These are phyloP conservation scores for Trochalopteron elliotii DNA, from an alignment of 2,113 vertebrate genomes.

Conservation along the genomic window DNA sequence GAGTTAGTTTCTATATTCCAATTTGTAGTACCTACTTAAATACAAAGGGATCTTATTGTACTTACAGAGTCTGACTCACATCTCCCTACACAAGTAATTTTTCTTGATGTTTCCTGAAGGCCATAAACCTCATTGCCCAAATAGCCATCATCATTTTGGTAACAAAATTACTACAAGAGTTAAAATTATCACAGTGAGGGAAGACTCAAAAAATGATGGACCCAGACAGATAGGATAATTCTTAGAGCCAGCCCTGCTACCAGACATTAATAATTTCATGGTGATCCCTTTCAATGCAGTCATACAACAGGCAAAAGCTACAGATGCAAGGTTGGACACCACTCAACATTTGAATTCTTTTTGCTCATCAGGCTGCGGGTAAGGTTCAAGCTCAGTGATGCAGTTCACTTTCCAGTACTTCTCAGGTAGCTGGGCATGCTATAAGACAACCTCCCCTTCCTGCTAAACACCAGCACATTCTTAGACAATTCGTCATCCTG, in stretches of 20 bases:
- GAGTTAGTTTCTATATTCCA: not conserved
- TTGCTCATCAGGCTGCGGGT: not conserved
- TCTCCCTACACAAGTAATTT: not conserved
- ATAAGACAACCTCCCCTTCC: not conserved
- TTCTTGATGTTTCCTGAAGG: not conserved
- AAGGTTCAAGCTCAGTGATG: not conserved
- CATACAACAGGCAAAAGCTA: not conserved
- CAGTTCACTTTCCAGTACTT: not conserved
- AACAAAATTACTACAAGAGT: not conserved
- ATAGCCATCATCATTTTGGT: not conserved
- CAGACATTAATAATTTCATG: not conserved
- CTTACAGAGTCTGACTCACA: not conserved
- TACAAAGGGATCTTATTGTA: not conserved
- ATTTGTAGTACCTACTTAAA: not conserved
- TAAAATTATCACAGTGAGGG: not conserved
- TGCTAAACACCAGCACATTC: conserved; percentile 55
- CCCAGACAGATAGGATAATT: not conserved
- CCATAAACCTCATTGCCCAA: not conserved
- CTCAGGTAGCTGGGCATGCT: not conserved
- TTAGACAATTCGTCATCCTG: conserved; percentile 67
- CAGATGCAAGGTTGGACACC: not conserved
- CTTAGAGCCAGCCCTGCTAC: not conserved
- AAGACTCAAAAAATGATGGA: not conserved
- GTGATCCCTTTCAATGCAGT: not conserved
- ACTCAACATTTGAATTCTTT: not conserved